phyloP scores from a whole-genome alignment of 2,888 invertebrate genomes.

The Boloria euphrosyne region DNA sequence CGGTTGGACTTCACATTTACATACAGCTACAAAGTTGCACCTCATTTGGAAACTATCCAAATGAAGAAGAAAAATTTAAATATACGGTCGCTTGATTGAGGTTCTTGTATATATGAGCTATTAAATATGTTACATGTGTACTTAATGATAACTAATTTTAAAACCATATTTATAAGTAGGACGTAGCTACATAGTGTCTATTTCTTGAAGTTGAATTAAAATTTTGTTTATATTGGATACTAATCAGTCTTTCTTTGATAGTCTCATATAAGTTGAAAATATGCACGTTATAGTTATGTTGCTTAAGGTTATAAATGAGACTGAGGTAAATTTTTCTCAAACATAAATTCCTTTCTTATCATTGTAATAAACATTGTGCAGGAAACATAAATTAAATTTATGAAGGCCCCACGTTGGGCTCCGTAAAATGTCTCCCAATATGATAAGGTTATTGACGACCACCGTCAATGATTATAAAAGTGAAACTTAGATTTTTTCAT shows the following conservation, averaged over 20 bases:
- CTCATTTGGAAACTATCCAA: constrained; percentile 35
- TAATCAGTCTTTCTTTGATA: background rate
- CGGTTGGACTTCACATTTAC: constrained; percentile 25
- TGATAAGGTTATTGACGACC: constrained; percentile 57
- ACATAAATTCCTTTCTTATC: constrained; percentile 32
- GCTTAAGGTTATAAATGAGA: background rate
- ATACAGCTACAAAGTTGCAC: constrained; percentile 28
- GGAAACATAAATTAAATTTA: constrained; percentile 55
- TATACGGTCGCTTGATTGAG: background rate
- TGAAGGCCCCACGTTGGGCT: constrained; percentile 54
- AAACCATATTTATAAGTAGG: too few species aligned
- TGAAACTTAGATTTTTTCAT: background rate
- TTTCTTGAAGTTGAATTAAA: too few species aligned
- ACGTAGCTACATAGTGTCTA: too few species aligned
- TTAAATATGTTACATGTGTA: background rate
- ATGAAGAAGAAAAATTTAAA: constrained; percentile 7
- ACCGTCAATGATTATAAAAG: constrained; percentile 52
- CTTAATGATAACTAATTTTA: background rate
- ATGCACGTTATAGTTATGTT: background rate
- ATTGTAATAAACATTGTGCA: constrained; percentile 47
- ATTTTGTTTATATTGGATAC: too few species aligned
- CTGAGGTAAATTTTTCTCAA: constrained; percentile 1
- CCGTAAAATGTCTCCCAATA: constrained; percentile 54
- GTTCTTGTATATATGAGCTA: background rate
- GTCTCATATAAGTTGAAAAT: background rate